Evolutionary conservation across 2,888 invertebrate species (phyloP).

Genomic region (Lomographa bimaculata): DNA sequence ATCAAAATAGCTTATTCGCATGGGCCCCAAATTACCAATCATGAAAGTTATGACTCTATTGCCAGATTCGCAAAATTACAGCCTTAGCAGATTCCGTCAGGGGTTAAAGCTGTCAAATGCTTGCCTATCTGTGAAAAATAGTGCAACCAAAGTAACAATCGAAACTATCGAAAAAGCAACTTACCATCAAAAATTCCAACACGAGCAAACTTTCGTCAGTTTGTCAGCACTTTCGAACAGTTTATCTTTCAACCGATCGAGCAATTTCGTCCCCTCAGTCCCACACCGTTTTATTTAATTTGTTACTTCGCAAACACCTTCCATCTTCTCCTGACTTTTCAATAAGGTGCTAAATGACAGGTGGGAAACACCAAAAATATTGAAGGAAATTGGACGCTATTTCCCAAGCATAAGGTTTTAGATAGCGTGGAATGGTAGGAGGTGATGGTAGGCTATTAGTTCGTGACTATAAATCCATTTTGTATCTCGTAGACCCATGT

Average conservation of each 20-base stretch:
- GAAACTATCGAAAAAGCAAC: too few relatives aligned
- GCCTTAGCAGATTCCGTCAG: too few relatives aligned
- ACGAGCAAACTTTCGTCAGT: constrained; percentile 6
- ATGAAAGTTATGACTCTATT: too few relatives aligned
- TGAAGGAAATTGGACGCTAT: neutral
- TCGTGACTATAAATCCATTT: constrained; percentile 14
- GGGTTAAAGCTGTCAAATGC: too few relatives aligned
- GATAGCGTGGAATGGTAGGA: neutral
- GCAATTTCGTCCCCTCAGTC: constrained; percentile 1
- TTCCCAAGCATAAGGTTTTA: neutral
- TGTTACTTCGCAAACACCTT: constrained; percentile 12
- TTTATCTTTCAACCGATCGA: constrained; percentile 8
- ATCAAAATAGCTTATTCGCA: too few relatives aligned
- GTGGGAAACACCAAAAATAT: neutral
- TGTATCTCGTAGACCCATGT: constrained; percentile 17
- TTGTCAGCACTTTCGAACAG: constrained; percentile 7
- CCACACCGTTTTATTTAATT: constrained; percentile 13
- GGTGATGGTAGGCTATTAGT: constrained; percentile 6
- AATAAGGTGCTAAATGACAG: constrained; percentile 1
- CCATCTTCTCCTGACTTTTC: constrained; percentile 14
- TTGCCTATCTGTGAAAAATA: too few relatives aligned
- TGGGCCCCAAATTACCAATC: too few relatives aligned
- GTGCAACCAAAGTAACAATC: too few relatives aligned
- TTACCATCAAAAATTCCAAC: too few relatives aligned
- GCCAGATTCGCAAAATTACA: too few relatives aligned